Base-by-base conservation (phyloP, 2,797 vertebrate genomes). In the Chiroxiphia lanceolata region DNA sequence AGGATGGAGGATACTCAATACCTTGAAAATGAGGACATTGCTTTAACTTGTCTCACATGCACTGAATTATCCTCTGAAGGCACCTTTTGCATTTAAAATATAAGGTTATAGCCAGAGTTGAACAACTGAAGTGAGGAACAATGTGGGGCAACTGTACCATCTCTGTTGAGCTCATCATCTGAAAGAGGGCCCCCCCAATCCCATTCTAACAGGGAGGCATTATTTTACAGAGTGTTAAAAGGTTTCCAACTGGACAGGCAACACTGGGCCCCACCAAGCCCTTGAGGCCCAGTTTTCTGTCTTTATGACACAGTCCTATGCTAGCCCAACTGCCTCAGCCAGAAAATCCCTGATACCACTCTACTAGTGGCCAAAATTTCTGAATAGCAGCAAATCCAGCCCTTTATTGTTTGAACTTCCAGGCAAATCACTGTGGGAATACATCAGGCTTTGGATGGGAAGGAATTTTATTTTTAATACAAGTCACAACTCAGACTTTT, bases 271-370 rank as follows among this genome's bases (percentile, higher is more conserved):
- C 4, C 8, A 44, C 2, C 25, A 60, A 11, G 65, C 12, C 17
- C 34, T 36, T 18, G 11, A n/a, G 20, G 25, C 5, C 5, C 12
- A 3, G 0, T 7, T 72, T 54, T 74, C 44, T n/a, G 26, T 34
- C 48, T 42, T 34, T 33, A 8, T 31, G 23, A 4, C 2, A 1
- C 27, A 53, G 15, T 12, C n/a, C 75, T 42, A n/a, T 0, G 0
- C 27, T 5, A 12, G 20, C 8, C 13, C 29, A 25, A 11, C 38
- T 22, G 14, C 33, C 38, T 56, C 33, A 26, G 59, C 38, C 71
- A 83, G 21, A 57, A 68, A 57, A 71, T 6, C 18, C 42, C 59
- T 1, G 1, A 23, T 23, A 40, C 2, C 1, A 4, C 29, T 15
- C 42, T 7, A 14, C 15, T 54, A 54, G 38, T 11, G 31, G n/a